phyloP scores from a whole-genome alignment of 1,140 invertebrate genomes.

The Scaptomyza pallida region DNA sequence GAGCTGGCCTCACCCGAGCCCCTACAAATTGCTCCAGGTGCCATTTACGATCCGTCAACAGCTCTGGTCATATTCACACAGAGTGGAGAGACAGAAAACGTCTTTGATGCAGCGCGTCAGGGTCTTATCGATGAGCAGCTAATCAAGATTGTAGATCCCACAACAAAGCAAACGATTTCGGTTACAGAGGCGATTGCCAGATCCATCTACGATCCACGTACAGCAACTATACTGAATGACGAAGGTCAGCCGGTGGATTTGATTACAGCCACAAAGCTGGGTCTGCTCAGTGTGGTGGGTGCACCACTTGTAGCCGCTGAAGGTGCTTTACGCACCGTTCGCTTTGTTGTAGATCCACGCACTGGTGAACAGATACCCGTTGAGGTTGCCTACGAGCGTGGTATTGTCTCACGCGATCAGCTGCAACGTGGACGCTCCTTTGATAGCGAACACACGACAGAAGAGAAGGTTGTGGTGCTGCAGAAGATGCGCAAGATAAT shows the following conservation, averaged over 20 bases:
- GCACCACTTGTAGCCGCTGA: slow-evolving; percentile 88
- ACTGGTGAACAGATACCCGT: slow-evolving; percentile 90
- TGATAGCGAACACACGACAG: slow-evolving; percentile 88
- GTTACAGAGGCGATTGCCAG: slow-evolving; percentile 90
- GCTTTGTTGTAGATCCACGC: slow-evolving; percentile 90
- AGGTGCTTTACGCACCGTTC: slow-evolving; percentile 84
- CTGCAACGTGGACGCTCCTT: slow-evolving; percentile 85
- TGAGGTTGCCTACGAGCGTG: slow-evolving; percentile 91
- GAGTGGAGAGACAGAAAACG: slow-evolving; percentile 88
- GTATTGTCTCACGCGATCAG: slow-evolving; percentile 86
- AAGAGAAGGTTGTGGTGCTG: slow-evolving; percentile 89
- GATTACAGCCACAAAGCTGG: slow-evolving; percentile 90
- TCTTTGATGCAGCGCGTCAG: slow-evolving; percentile 89
- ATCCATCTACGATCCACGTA: slow-evolving; percentile 90
- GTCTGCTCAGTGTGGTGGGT: slow-evolving; percentile 89
- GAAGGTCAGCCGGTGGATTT: slow-evolving; percentile 88
- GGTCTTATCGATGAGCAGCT: slow-evolving; percentile 87
- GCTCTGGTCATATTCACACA: slow-evolving; percentile 89
- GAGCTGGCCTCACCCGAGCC: slow-evolving; percentile 87
- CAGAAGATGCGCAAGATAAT: slow-evolving; percentile 91
- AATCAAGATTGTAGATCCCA: slow-evolving; percentile 91
- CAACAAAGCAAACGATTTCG: slow-evolving; percentile 88
- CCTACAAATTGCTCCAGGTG: slow-evolving; percentile 87
- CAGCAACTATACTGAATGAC: slow-evolving; percentile 88
- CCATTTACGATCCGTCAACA: slow-evolving; percentile 91